These are phyloP conservation scores for Oryzias sinensis DNA, from an alignment of 2,797 vertebrate species.

Conservation along the genomic window DNA sequence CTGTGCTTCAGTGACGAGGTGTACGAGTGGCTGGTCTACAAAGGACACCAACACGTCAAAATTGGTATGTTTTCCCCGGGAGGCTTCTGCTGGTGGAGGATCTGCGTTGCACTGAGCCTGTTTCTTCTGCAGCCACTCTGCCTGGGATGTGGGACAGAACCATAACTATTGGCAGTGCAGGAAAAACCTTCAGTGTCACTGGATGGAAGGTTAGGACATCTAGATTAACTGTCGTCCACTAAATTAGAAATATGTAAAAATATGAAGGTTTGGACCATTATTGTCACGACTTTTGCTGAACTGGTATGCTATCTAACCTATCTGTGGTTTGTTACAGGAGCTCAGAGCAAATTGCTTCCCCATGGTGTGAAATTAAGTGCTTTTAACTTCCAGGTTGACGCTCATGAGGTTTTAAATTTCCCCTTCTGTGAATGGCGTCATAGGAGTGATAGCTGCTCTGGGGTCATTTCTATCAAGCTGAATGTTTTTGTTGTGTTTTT, in stretches of 20 bases:
- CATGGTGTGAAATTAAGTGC: too few relatives aligned
- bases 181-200: constrained; percentile 93
- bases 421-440: too few relatives aligned
- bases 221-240: not conserved
- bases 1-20: constrained; percentile 97
- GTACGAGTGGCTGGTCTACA: constrained; percentile 95
- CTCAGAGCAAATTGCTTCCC: too few relatives aligned
- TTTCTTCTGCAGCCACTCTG: constrained; percentile 80
- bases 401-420: too few relatives aligned
- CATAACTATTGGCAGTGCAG: constrained; percentile 90
- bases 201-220: constrained; percentile 90
- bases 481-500: too few relatives aligned
- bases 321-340: too few relatives aligned
- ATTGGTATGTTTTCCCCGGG: constrained; percentile 79
- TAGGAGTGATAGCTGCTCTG: too few relatives aligned
- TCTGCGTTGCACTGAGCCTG: not conserved
- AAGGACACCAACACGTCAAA: constrained; percentile 88
- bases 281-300: not conserved
- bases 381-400: too few relatives aligned
- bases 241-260: not conserved
- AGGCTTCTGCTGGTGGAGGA: not conserved
- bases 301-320: too few relatives aligned
- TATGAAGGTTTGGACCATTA: too few relatives aligned
- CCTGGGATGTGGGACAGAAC: constrained; percentile 99
- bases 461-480: too few relatives aligned